Conservation (phyloP, 2,888 invertebrate species). For the Cryptosula pallasiana region DNA sequence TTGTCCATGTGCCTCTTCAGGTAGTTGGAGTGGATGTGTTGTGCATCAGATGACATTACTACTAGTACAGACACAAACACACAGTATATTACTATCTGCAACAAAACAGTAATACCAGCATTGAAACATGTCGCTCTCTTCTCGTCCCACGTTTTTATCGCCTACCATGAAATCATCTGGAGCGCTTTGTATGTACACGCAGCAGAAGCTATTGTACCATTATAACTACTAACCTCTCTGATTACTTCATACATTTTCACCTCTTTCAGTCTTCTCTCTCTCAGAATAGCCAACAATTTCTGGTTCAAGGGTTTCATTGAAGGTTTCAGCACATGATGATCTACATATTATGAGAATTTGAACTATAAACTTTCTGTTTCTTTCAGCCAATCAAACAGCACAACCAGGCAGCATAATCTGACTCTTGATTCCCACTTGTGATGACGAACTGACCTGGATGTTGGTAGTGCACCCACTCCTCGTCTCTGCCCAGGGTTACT, state of each 20-base stretch:
- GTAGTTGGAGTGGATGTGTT: constrained; percentile 51
- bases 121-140: too few relatives aligned
- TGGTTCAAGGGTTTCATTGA: constrained; percentile 44
- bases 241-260: constrained; percentile 55
- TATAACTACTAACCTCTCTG: constrained; percentile 44
- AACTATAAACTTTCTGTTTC: too few relatives aligned
- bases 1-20: constrained; percentile 50
- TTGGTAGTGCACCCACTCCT: constrained; percentile 36
- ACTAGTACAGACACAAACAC: constrained; percentile 56
- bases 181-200: too few relatives aligned
- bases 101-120: not conserved
- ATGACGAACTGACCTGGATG: too few relatives aligned
- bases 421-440: too few relatives aligned
- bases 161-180: too few relatives aligned
- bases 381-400: too few relatives aligned
- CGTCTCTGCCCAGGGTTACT: constrained; percentile 44
- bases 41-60: constrained; percentile 53
- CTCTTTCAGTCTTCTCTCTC: constrained; percentile 52
- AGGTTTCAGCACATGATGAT: not conserved
- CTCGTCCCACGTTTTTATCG: too few relatives aligned
- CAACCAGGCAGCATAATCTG: too few relatives aligned
- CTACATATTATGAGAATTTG: too few relatives aligned
- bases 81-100: constrained; percentile 49
- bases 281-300: constrained; percentile 43
- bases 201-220: too few relatives aligned